Evolutionary conservation across 2,797 vertebrate species (phyloP).

Genomic region (Eulemur rubriventer): DNA sequence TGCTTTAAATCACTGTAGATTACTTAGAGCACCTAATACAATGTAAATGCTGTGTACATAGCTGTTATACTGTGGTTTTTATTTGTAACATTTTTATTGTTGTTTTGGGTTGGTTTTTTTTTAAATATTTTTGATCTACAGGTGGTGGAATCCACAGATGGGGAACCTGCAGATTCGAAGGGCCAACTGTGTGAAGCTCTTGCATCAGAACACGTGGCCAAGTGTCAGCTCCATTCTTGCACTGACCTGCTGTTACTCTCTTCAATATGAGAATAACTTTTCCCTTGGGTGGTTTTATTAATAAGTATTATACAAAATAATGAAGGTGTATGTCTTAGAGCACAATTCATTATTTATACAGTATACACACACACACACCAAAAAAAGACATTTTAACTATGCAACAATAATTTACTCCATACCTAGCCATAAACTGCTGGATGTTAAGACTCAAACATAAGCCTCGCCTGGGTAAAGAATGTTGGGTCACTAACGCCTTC

Average conservation of each 20-base stretch:
- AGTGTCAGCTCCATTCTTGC: background rate
- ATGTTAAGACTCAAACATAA: background rate
- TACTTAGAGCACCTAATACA: background rate
- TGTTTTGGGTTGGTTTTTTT: background rate
- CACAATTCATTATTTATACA: background rate
- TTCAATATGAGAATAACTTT: background rate
- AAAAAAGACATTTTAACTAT: background rate
- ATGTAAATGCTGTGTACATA: background rate
- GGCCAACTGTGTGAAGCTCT: background rate
- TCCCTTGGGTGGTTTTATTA: background rate
- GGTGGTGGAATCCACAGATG: background rate
- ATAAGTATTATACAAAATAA: conserved; percentile 13
- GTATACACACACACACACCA: background rate
- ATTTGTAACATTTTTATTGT: background rate
- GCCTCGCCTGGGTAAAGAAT: background rate
- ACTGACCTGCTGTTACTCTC: background rate
- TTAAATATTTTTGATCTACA: background rate
- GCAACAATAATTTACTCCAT: background rate
- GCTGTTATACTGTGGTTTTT: background rate
- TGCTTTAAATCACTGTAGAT: background rate
- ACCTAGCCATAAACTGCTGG: background rate
- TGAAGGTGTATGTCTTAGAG: background rate
- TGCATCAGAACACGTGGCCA: background rate
- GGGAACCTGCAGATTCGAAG: background rate
- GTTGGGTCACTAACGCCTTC: background rate